Evolutionary conservation across 1,140 invertebrate genomes (phyloP).

Genomic region (Portunus trituberculatus): DNA sequence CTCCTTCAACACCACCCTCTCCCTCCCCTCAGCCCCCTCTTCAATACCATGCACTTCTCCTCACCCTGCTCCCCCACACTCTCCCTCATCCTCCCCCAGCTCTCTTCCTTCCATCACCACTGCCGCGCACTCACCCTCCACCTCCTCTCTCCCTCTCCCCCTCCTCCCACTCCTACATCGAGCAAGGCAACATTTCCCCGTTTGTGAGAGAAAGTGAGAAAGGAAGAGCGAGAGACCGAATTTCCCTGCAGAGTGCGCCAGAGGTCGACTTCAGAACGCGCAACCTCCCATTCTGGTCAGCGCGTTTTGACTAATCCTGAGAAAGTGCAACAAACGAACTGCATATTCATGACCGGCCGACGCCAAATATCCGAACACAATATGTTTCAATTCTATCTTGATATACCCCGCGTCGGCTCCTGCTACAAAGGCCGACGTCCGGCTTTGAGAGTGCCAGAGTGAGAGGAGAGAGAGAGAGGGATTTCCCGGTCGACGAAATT

Average conservation of each 20-base stretch:
- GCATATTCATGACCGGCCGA: conserved; percentile 67
- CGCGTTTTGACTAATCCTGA: conserved; percentile 70
- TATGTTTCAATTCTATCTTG: conserved; percentile 75
- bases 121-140: conserved; percentile 1
- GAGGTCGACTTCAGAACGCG: not conserved
- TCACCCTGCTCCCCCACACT: not conserved
- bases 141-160: not conserved
- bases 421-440: conserved; percentile 62
- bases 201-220: conserved; percentile 4
- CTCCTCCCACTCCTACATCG: not conserved
- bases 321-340: conserved; percentile 69
- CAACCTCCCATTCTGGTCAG: conserved; percentile 39
- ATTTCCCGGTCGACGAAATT: conserved; percentile 52
- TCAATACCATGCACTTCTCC: too few relatives aligned
- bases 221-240: conserved; percentile 10
- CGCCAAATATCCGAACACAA: conserved; percentile 63
- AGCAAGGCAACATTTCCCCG: conserved; percentile 9
- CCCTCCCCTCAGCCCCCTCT: too few relatives aligned
- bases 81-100: not conserved
- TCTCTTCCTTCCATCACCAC: conserved; percentile 34
- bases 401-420: conserved; percentile 53
- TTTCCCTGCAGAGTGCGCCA: not conserved
- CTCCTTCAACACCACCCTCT: too few relatives aligned
- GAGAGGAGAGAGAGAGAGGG: conserved; percentile 27
- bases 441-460: conserved; percentile 60